Base-by-base conservation (phyloP, 2,888 invertebrate genomes). In the Phorcus lineatus region DNA sequence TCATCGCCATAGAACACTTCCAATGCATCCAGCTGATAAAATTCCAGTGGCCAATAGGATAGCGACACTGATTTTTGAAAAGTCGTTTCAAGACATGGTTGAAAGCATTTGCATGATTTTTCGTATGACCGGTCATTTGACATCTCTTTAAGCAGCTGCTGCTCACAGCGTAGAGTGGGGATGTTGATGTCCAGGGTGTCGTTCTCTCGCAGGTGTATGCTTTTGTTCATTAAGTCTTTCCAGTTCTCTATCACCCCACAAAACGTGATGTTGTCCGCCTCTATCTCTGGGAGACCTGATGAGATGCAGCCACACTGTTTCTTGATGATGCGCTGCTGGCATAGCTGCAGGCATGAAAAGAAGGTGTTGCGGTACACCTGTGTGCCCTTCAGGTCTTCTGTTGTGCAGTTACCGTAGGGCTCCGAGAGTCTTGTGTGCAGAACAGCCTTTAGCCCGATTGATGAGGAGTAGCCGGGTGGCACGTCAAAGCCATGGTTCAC, bases 401-500 rank as follows among this genome's bases (percentile, higher is more conserved):
- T 84, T n/a, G 91, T 89, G 82, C 91, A 91, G 86, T 91, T 91
- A 36, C 91, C 91, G 81, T 89, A 88, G 0, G 91, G 91, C 77
- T 86, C 74, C 0, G 88, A 85, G 24, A 88, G 85, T 17, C 90
- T 82, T 0, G 89, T 85, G 80, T 90, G 88, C 31, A 89, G 80
- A 4, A 89, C 85, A 0, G 90, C 89, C 81, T 90, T 90, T 17
- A 91, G 79, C 9, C 90, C 90, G 13, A 90, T 89, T 19, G 91
- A 91, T 1, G 91, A 89, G 0, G 92, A 91, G 78, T 88, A 91
- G 6, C 92, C 92, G 4, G 92, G 92, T 0, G 91, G 90, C 55
- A 92, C 87, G 78, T 92, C 92, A 82, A 91, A 89, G 9, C 92
- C 92, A 74, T 89, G 89, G 74, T 91, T 90, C n/a, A 90, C 88